These are phyloP conservation scores for Eretmocerus hayati DNA, from an alignment of 2,888 invertebrate species.

Conservation along the genomic window DNA sequence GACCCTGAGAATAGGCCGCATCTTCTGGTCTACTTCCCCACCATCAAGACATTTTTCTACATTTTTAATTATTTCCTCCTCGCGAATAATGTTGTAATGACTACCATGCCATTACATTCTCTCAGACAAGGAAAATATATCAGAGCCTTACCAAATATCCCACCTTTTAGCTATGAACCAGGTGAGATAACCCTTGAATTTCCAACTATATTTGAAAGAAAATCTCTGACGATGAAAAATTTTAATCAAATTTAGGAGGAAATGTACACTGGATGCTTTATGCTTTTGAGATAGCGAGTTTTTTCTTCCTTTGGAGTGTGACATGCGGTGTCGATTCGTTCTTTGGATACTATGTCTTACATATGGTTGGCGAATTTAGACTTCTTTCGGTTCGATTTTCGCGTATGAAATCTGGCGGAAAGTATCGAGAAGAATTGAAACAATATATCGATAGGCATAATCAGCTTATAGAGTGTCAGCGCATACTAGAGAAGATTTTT, in stretches of 20 bases:
- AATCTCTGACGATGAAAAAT: not conserved
- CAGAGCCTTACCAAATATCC: constrained; percentile 3
- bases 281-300: not conserved
- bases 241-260: constrained; percentile 10
- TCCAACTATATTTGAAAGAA: not conserved
- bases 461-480: constrained; percentile 20
- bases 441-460: constrained; percentile 22
- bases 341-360: constrained; percentile 30
- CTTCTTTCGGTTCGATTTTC: constrained; percentile 20
- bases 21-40: constrained; percentile 5
- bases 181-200: not conserved
- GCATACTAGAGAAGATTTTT: constrained; percentile 26
- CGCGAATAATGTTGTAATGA: not conserved
- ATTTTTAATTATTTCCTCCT: not conserved
- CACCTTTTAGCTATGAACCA: constrained; percentile 12
- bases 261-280: constrained; percentile 6
- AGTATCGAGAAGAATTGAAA: constrained; percentile 17
- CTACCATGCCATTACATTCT: not conserved
- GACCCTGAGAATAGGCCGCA: not conserved
- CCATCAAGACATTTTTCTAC: constrained; percentile 4
- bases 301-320: constrained; percentile 14
- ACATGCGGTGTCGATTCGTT: constrained; percentile 24
- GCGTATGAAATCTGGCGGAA: constrained; percentile 7
- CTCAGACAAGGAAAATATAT: constrained; percentile 11
- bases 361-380: constrained; percentile 28